A percentile compares a stretch with the other conserved stretches of the same genome.
These are phyloP conservation scores for Lepidurus arcticus DNA, from an alignment of 1,140 invertebrate species.

Conservation along the genomic window DNA sequence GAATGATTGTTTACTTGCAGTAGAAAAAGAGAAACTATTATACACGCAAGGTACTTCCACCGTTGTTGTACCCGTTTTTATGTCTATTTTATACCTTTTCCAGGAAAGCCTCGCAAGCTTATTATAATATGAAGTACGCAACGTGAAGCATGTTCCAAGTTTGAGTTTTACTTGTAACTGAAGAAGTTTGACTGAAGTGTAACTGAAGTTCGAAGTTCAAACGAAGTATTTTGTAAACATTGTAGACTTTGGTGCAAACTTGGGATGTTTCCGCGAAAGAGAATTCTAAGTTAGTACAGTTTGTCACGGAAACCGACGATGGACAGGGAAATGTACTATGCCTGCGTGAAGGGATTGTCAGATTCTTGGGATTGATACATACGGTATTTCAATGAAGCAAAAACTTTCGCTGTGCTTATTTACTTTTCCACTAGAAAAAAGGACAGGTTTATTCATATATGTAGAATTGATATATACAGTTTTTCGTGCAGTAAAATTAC, in stretches of 20 bases:
- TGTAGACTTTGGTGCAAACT: background rate
- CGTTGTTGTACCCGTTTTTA: background rate
- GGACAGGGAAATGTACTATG: background rate
- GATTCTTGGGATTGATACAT: background rate
- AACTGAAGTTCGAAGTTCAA: background rate
- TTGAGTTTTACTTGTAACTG: background rate
- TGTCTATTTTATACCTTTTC: no score
- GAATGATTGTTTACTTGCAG: background rate
- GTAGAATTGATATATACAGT: no score
- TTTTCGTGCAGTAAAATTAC: no score
- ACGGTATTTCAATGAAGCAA: background rate
- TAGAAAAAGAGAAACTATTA: background rate
- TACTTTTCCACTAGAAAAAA: background rate
- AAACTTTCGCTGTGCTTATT: background rate
- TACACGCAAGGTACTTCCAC: background rate
- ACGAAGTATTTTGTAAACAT: background rate
- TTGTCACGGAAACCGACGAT: constrained; percentile 5
- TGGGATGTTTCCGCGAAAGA: background rate
- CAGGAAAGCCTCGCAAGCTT: no score
- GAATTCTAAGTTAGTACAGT: background rate
- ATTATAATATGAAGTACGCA: no score
- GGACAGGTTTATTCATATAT: background rate
- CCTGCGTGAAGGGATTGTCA: background rate
- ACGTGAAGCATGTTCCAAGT: no score
- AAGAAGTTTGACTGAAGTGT: background rate